Base-by-base conservation (phyloP, 2,113 vertebrate genomes). In the Tragelaphus strepsiceros region DNA sequence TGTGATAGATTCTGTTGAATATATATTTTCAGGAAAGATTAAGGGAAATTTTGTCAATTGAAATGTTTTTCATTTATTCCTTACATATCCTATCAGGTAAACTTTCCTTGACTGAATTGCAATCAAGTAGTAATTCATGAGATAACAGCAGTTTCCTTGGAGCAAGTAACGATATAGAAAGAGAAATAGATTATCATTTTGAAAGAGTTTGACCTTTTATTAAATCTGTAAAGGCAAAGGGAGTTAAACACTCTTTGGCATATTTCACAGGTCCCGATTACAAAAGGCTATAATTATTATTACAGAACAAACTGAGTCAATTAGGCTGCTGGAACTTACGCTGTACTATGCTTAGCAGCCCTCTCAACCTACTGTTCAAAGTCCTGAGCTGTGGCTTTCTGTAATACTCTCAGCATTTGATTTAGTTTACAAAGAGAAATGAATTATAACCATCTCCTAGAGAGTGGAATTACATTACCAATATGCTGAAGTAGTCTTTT, bases 111-210 rank as follows among this genome's bases (percentile, higher is more conserved):
- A 51, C 46, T 94, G 35, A 87, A 85, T 49, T 84, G 49, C 53
- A 96, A 85, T 96, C 80, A 95, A 93, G 15, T 32, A 96, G 74
- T 96, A 96, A 91, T 95, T 97, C n/a, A 74, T 77, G 51, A 80
- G 51, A 96, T 80, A 97, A 26, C 46, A 88, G 22, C 2, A 16
- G 35, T 93, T 95, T 96, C 64, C 46, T 80, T 58, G 89, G 39
- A 74, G 46, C 2, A 32, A 16, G 11, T 77, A 62, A 30, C 2
- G 15, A 80, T 97, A 88, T 43, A 43, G 39, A 54, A 87, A 74
- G 91, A 74, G 35, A 6, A 39, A 88, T 77, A 90, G 46, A 3
- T 94, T 90, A 30, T 94, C 49, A 94, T 94, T 97, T 97, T 94
- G 32, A 96, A 92, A 89, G 26, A 89, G 30, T 90, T 74, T 94